phyloP scores from a whole-genome alignment of 2,797 vertebrate genomes.

The Sebastes minor region DNA sequence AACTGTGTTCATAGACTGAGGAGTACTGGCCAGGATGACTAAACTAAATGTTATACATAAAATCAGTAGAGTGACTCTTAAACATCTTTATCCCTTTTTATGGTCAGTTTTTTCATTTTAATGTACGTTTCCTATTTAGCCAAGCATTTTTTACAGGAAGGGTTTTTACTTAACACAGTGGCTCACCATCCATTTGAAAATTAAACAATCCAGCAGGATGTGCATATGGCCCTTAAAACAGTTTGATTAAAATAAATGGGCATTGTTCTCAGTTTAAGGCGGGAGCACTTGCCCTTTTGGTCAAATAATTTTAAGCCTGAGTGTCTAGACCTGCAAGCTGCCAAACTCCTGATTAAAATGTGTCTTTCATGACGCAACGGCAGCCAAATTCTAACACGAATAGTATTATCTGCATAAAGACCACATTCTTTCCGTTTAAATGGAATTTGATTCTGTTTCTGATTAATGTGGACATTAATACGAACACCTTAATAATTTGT shows the following conservation, averaged over 20 bases:
- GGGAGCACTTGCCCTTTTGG: constrained; percentile 1
- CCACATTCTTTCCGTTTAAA: constrained; percentile 23
- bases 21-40: background rate
- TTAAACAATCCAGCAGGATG: background rate
- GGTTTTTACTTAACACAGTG: background rate
- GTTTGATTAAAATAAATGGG: background rate
- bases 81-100: background rate
- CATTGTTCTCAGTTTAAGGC: constrained; percentile 7
- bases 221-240: background rate
- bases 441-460: constrained; percentile 16
- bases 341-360: constrained; percentile 52
- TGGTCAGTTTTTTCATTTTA: background rate
- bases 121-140: background rate
- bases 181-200: constrained; percentile 7
- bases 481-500: constrained; percentile 41
- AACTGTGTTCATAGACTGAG: too few relatives aligned
- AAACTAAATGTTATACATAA: background rate
- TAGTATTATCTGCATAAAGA: constrained; percentile 3
- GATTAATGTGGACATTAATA: constrained; percentile 49
- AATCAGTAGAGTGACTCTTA: background rate
- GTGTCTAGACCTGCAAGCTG: constrained; percentile 31
- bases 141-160: background rate
- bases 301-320: constrained; percentile 6
- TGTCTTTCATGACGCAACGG: background rate
- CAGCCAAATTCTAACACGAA: constrained; percentile 4